Evolutionary conservation across 2,113 vertebrate species (phyloP).

Genomic region (Anoplopoma fimbria): DNA sequence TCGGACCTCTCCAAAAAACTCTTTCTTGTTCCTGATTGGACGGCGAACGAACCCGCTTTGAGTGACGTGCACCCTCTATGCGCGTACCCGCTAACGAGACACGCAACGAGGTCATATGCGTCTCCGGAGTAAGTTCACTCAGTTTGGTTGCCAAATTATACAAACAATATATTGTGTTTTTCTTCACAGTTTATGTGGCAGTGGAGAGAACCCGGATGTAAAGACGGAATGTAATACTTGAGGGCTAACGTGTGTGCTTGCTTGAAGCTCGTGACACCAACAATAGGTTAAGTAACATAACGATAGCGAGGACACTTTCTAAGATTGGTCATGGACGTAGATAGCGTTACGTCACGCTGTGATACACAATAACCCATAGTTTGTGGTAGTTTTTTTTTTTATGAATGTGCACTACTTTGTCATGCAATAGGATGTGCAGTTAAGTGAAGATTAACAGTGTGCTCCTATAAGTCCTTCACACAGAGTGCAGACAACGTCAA

Average conservation of each 20-base stretch:
- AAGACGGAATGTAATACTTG: not conserved
- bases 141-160: not conserved
- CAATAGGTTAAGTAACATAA: conserved; percentile 12
- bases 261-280: not conserved
- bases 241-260: conserved; percentile 1
- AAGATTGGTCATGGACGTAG: not conserved
- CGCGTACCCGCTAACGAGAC: not conserved
- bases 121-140: conserved; percentile 54
- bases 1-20: accelerated
- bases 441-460: not conserved
- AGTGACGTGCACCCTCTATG: conserved; percentile 1
- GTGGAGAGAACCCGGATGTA: not conserved
- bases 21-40: conserved; percentile 52
- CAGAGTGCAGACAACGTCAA: not conserved
- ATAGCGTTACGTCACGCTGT: not conserved
- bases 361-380: accelerated
- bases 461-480: not conserved
- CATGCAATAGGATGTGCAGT: not conserved
- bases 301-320: conserved; percentile 27
- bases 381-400: not conserved
- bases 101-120: conserved; percentile 43
- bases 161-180: not conserved
- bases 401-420: not conserved
- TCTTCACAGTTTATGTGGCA: not conserved
- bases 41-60: accelerated